Base-by-base conservation (phyloP, 2,113 vertebrate species). In the Microtus oregoni region DNA sequence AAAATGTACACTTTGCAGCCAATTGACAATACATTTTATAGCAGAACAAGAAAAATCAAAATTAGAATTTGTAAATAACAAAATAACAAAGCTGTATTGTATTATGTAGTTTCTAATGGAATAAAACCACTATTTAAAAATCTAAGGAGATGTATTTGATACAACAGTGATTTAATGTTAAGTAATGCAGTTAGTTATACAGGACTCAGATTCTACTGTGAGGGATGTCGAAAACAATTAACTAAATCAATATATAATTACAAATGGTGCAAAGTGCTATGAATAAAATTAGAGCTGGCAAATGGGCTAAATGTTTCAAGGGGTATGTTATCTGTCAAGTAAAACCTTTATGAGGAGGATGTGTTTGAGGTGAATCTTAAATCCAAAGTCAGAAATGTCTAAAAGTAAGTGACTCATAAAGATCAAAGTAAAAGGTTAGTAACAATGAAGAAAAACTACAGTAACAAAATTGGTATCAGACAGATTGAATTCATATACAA, bases 201-300 rank as follows among this genome's bases (percentile, higher is more conserved):
- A 26, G 67, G 50, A 17, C 68, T 89, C 75, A 63, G 52, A 61
- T 61, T 77, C n/a, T 77, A 77, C 73, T 77, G 5, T 55, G 88
- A 77, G 88, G 47, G 19, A 63, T 76, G 55, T 63, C 55, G 65
- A 90, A 89, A 90, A 75, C 70, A 75, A 58, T 44, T 76, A 63
- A 77, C 38, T 89, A 76, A 44, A 90, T 77, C 52, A 90, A 90
- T 90, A 77, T 90, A 63, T 63, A 77, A 90, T 90, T 90, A 63
- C 55, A 63, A 89, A 30, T 63, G 52, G 55, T 76, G 5, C 55
- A 75, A 47, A 90, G 55, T 90, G 10, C 38, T 38, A 77, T 90
- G 72, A 77, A 77, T 90, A 63, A 63, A 77, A 90, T 90, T 90
- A 90, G 17, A 65, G 30, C 38, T 26, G 28, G 6, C 24, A 90